Percentiles rank a stretch among this genome's conserved stretches.
phyloP scores from a whole-genome alignment of 1,140 invertebrate species.

The Acromyrmex heyeri region DNA sequence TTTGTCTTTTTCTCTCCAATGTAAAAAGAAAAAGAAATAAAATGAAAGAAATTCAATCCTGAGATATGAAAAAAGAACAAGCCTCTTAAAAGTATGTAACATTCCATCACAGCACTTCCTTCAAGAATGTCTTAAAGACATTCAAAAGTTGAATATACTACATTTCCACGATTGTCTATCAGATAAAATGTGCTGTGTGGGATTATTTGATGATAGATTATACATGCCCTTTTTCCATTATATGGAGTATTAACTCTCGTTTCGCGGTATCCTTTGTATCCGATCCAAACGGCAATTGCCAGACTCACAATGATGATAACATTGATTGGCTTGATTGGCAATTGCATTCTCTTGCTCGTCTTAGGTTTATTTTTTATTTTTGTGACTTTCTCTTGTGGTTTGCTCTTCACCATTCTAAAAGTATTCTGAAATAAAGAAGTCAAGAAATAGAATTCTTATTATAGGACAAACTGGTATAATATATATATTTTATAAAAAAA shows the following conservation, averaged over 20 bases:
- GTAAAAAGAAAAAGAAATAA: too few relatives aligned
- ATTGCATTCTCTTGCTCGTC: slow-evolving; percentile 64
- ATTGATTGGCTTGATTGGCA: slow-evolving; percentile 75
- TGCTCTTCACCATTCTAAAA: slow-evolving; percentile 62
- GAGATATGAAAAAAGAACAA: too few relatives aligned
- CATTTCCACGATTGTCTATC: too few relatives aligned
- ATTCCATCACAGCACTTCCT: too few relatives aligned
- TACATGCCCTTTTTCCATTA: slow-evolving; percentile 90
- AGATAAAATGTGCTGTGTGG: too few relatives aligned
- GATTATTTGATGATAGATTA: slow-evolving; percentile 25
- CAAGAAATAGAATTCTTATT: too few relatives aligned
- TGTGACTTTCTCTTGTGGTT: slow-evolving; percentile 65
- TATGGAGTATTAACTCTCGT: slow-evolving; percentile 96
- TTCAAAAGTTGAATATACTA: too few relatives aligned
- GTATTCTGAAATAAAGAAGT: slow-evolving; percentile 44
- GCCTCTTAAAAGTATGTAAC: too few relatives aligned
- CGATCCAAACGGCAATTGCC: slow-evolving; percentile 90
- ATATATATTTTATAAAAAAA: background rate
- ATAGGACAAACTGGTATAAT: too few relatives aligned
- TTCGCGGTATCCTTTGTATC: slow-evolving; percentile 94
- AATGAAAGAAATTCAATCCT: too few relatives aligned
- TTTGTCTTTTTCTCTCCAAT: too few relatives aligned
- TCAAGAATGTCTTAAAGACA: too few relatives aligned
- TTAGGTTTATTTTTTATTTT: slow-evolving; percentile 69
- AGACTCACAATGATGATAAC: slow-evolving; percentile 81